Base-by-base conservation (phyloP, 2,888 invertebrate genomes). In the Lasioglossum calceatum region DNA sequence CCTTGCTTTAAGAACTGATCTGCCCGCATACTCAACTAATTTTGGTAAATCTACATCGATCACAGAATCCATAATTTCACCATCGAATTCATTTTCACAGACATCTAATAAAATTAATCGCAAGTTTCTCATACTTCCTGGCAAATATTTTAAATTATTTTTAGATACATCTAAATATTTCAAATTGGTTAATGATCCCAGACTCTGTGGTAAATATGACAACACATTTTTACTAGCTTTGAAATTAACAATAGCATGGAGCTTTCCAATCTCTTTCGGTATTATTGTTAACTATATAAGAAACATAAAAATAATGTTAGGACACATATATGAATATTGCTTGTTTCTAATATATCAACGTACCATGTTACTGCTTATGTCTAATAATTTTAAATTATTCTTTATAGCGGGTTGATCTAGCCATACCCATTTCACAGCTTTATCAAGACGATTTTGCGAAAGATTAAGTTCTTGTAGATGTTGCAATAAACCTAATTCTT, bases 341-440 rank as follows among this genome's bases (percentile, higher is more conserved):
- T 58, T 50, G 12, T 36, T 70, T 36, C 14, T 36, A 58, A 73
- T n/a, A 73, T 72, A 47, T 44, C 5, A 73, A 91, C 92, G 93
- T 92, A 97, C 95, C 79, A 96, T 93, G 94, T 98, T 98, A 75
- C 96, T 95, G 91, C 96, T 96, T 79, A 98, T 93, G 95, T 98
- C 97, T 84, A 98, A 94, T 1, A 96, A 95, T 89, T 96, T 96
- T 16, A 98, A 95, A 8, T 93, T 96, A 92, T 95, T 96, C 87
- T 92, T 94, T 86, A 96, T 96, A 91, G 96, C 96, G 58, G 95
- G 96, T 76, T 96, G 96, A 44, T 93, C 92, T 77, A 98, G 93
- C 98, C 97, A 97, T 61, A 94, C 93, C 97, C 98, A 98, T 88
- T 97, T 96, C 12, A 95, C 94, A 36, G 95, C 93, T 85, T 96